A percentile compares a stretch with the other conserved stretches of the same genome.
Conservation (phyloP, 2,888 invertebrate species). For the Callyntrura sp. region DNA sequence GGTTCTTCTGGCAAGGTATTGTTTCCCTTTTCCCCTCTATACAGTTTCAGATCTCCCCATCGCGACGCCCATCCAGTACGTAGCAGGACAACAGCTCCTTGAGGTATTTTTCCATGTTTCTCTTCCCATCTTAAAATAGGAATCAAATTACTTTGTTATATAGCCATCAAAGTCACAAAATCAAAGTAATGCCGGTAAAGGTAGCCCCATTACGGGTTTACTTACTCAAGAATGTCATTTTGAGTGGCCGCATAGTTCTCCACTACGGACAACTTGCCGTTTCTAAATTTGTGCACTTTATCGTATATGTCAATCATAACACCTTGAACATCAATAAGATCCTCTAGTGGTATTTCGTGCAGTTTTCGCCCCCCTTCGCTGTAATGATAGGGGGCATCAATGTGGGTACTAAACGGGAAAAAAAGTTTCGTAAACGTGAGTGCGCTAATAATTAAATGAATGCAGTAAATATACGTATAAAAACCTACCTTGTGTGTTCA, state of each 20-base stretch:
- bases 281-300: conserved; percentile 75
- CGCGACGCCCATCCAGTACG: conserved; percentile 60
- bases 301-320: conserved; percentile 81
- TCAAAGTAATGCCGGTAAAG: neutral
- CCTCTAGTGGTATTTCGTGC: conserved; percentile 86
- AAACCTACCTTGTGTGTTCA: conserved; percentile 28
- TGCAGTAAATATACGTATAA: too few species aligned
- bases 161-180: neutral
- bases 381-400: conserved; percentile 89
- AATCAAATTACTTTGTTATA: too few species aligned
- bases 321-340: conserved; percentile 85
- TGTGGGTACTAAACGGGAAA: too few species aligned
- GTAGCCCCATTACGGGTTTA: neutral
- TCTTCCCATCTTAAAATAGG: conserved; percentile 82
- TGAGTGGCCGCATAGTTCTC: conserved; percentile 78
- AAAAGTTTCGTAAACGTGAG: too few species aligned
- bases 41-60: conserved; percentile 52
- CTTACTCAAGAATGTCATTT: conserved; percentile 79
- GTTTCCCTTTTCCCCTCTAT: too few species aligned
- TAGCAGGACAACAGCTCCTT: conserved; percentile 75
- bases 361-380: conserved; percentile 86
- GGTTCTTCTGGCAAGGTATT: too few species aligned
- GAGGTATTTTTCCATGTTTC: conserved; percentile 79
- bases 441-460: too few species aligned
- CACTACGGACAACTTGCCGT: conserved; percentile 61